Base-by-base conservation (phyloP, 2,888 invertebrate species). In the Amphipyra berbera region DNA sequence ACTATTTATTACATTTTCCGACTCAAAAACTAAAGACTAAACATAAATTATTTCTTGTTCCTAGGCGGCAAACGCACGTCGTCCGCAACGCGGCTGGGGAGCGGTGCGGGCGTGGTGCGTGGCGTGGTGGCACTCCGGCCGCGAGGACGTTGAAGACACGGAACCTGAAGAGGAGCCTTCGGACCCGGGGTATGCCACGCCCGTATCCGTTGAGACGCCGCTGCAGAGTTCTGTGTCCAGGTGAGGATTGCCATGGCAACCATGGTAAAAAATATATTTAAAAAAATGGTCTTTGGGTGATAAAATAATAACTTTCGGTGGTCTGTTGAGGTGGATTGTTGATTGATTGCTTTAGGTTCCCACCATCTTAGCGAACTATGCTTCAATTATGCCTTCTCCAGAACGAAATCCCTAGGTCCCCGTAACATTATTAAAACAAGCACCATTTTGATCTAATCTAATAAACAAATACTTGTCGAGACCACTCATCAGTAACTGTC, bases 121-220 rank as follows among this genome's bases (percentile, higher is more conserved):
- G 60, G 98, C 98, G 85, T 98, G 98, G 98, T 98, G 98, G 98
- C 97, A 98, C 89, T 98, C 98, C 12, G 98, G 98, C 0, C 95
- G 97, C 40, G 98, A 98, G 68, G 98, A 98, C 82, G 95, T 97
- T 69, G 97, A 97, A 80, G 97, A 97, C 71, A 97, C 96, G 78
- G 97, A 96, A 88, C 97, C 97, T 37, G 96, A 96, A 69, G 98
- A 98, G 85, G 97, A 97, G 85, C 96, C 96, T 71, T 97, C 98
- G 83, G 96, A 97, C 90, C 96, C 96, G 78, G 97, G 97, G 69
- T 97, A 96, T 90, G 97, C 96, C 73, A 97, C 97, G 57, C 97
- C 97, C 9, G 96, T 98, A 61, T 98, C 98, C 47, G 96, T 97
- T 64, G 98, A 98, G 91, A 98, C 98, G 67, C 98, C 98, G 59